Evolutionary conservation across 2,888 invertebrate genomes (phyloP).

Genomic region (Cerastis rubricosa): DNA sequence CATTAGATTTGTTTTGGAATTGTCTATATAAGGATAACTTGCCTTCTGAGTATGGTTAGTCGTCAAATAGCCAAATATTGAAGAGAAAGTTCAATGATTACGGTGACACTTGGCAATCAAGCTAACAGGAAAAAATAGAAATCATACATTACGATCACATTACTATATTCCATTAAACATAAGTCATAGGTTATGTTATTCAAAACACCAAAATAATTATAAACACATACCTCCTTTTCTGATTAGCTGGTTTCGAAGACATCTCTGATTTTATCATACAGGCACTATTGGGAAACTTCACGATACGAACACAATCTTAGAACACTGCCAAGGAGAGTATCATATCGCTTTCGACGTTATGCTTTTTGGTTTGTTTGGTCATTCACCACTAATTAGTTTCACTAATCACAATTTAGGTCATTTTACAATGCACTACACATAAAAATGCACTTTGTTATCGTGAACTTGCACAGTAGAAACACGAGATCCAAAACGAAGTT

Average conservation of each 20-base stretch:
- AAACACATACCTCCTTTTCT: conserved; percentile 92
- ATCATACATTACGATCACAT: conserved; percentile 30
- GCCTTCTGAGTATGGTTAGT: conserved; percentile 22
- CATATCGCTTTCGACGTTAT: conserved; percentile 87
- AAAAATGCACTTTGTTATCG: conserved; percentile 86
- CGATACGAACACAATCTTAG: conserved; percentile 90
- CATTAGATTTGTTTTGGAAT: conserved; percentile 1
- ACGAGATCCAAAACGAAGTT: conserved; percentile 74
- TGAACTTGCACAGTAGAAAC: conserved; percentile 86
- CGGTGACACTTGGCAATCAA: conserved; percentile 65
- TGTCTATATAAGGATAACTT: conserved; percentile 1
- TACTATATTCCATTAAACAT: conserved; percentile 12
- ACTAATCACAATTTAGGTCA: conserved; percentile 87
- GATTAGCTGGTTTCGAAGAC: conserved; percentile 91
- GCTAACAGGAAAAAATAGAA: conserved; percentile 67
- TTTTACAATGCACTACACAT: conserved; percentile 87
- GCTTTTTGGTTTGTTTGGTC: conserved; percentile 75
- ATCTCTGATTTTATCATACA: conserved; percentile 83
- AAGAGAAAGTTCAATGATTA: conserved; percentile 72
- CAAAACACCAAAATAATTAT: conserved; percentile 59
- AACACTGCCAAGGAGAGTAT: conserved; percentile 91
- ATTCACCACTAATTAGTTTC: conserved; percentile 78
- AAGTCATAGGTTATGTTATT: conserved; percentile 46
- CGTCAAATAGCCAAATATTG: conserved; percentile 38
- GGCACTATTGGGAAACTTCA: conserved; percentile 84